Evolutionary conservation across 2,113 vertebrate genomes (phyloP), one percentile per base, ranked within the genome.

Genomic region (Corydoras sp.): DNA sequence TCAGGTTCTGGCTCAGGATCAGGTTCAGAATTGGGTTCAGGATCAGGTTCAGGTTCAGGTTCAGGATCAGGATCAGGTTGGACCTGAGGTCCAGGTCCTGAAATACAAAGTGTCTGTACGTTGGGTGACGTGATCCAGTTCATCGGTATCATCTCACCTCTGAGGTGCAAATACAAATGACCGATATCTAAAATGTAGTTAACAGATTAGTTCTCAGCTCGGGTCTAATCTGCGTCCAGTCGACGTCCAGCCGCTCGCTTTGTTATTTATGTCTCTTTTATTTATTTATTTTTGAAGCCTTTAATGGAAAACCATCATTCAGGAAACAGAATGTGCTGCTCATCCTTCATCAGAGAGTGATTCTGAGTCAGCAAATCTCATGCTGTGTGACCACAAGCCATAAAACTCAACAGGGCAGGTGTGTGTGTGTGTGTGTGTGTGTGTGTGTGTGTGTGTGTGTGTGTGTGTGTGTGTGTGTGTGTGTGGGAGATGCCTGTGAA

Each of bases 361-460:
- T 53, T 53, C 68, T 70, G 64, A 72, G 8, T 72, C 69, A 71
- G 69, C 69, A 65, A 3, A 48, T 58, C n/a, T 43, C 50, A 31
- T 7, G 24, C 62, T 24, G 58, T 54, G 29, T 65, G 56, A 35
- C 59, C 58, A 60, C 18, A 59, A 58, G n/a, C 64, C 35, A 48
- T 64, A 58, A 58, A 24, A 35, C 31, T 58, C 2, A n/a, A 48
- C 64, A 54, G 12, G 15, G 53, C 35, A 58, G 43, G 71, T 65
- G 32, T 72, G 30, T 65, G 48, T 50, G 62, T 18, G 62, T 64
- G 62, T 18, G 62, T 51, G 62, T 12, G 3, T n/a, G 70, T 65
- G 51, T 65, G 7, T 35, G 48, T 32, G 43, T 56, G 54, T 58
- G 43, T 58, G 54, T 31, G 70, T 58, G 70, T 43, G 69, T 49